These are phyloP conservation scores for Alauda arvensis DNA, from an alignment of 2,797 vertebrate species.

Conservation along the genomic window DNA sequence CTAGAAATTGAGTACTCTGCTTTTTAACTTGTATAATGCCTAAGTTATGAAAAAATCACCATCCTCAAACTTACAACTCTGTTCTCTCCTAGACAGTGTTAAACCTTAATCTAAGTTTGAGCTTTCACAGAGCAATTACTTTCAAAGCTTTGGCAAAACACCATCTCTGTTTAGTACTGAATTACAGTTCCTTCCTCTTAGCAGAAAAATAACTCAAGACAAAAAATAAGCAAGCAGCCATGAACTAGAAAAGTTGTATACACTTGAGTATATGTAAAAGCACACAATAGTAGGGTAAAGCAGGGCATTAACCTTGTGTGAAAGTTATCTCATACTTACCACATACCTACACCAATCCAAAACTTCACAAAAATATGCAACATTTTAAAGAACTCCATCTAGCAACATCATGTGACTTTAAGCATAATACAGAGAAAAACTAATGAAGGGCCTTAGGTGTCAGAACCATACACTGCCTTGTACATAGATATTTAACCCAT, in stretches of 20 bases:
- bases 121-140: background rate
- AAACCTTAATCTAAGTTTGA: background rate
- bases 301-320: background rate
- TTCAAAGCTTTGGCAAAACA: conserved; percentile 11
- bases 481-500: background rate
- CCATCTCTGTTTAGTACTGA: background rate
- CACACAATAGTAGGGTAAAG: background rate
- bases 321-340: background rate
- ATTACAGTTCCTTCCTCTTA: conserved; percentile 14
- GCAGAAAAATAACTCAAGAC: background rate
- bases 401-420: background rate
- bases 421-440: background rate
- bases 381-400: background rate
- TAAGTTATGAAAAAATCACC: background rate
- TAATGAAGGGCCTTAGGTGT: background rate
- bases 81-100: background rate
- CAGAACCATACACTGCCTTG: background rate
- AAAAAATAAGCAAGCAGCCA: background rate
- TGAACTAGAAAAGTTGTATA: background rate
- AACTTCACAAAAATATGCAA: background rate
- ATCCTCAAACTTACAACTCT: background rate
- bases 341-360: background rate
- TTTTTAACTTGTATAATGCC: background rate
- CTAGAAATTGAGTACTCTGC: background rate
- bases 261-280: background rate